Percentiles rank a stretch among this genome's conserved stretches.
Conservation (phyloP, 2,113 vertebrate species). For the Microcebus tavaratra region DNA sequence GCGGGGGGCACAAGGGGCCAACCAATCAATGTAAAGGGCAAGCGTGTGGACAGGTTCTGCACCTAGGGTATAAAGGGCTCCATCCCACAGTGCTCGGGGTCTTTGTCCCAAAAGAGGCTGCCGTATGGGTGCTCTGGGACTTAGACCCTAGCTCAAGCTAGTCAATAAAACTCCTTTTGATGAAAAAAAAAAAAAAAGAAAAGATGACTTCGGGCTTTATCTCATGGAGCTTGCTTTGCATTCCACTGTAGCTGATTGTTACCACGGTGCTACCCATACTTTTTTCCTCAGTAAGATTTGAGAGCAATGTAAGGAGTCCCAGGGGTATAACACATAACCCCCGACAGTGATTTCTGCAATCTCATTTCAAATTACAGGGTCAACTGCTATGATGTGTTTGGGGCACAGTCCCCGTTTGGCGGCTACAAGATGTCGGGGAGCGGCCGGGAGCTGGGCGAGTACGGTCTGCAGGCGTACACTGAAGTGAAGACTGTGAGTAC, state of each 20-base stretch:
- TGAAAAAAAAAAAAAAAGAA: no score
- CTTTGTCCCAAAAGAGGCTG: no score
- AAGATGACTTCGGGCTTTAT: fast-evolving
- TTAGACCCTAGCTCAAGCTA: no score
- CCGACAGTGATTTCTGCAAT: not conserved
- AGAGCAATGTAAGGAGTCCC: not conserved
- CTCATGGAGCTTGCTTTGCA: not conserved
- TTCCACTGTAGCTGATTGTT: not conserved
- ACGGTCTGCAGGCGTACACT: conserved; percentile 92
- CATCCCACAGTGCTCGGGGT: no score
- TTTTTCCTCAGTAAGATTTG: not conserved
- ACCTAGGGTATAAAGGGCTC: no score
- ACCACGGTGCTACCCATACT: not conserved
- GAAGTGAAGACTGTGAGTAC: conserved; percentile 96
- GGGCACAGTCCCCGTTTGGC: conserved; percentile 94
- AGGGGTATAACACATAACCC: not conserved
- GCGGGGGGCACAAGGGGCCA: no score
- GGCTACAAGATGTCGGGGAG: conserved; percentile 96
- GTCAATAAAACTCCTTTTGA: no score
- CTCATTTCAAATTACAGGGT: conserved; percentile 85
- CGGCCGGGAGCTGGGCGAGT: conserved; percentile 94
- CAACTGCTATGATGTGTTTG: conserved; percentile 97
- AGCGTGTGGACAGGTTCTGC: no score
- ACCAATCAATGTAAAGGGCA: no score
- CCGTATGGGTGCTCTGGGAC: no score